Percentiles rank a stretch among this genome's conserved stretches.
Evolutionary conservation across 2,888 invertebrate species (phyloP).

Genomic region (Orthosia cruda): DNA sequence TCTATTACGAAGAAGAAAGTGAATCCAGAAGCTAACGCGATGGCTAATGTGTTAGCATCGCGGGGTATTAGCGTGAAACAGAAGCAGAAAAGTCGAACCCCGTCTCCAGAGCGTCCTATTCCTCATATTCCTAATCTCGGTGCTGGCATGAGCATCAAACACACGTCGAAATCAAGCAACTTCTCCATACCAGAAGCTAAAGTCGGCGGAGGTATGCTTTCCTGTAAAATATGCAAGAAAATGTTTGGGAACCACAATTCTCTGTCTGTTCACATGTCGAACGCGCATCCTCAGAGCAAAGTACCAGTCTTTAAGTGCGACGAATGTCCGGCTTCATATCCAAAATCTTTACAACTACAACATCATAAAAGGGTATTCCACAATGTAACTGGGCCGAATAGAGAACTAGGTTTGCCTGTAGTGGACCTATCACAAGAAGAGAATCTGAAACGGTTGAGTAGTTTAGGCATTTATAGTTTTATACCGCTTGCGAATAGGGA

Average conservation of each 20-base stretch:
- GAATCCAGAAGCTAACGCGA: constrained; percentile 94
- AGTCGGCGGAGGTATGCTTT: constrained; percentile 84
- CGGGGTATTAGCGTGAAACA: constrained; percentile 95
- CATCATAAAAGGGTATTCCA: constrained; percentile 91
- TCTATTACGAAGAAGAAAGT: constrained; percentile 93
- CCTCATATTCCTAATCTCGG: constrained; percentile 90
- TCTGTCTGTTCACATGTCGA: constrained; percentile 83
- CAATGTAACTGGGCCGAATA: constrained; percentile 85
- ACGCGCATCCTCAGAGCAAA: constrained; percentile 86
- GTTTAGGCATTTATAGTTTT: constrained; percentile 94
- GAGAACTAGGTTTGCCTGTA: constrained; percentile 94
- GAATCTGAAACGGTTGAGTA: constrained; percentile 92
- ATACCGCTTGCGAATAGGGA: constrained; percentile 94
- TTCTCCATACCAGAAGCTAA: constrained; percentile 88
- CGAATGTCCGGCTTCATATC: constrained; percentile 94
- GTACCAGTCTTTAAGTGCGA: constrained; percentile 92
- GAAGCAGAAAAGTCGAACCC: constrained; percentile 91
- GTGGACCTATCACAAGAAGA: constrained; percentile 94
- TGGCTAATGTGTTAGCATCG: constrained; percentile 95
- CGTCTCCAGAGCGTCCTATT: constrained; percentile 86
- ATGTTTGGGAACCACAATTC: constrained; percentile 87
- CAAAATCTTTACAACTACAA: constrained; percentile 93
- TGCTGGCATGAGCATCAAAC: constrained; percentile 90
- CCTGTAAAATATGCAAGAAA: constrained; percentile 88
- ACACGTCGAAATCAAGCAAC: constrained; percentile 87